Conservation (phyloP, 2,797 vertebrate species). For the Podargus strigoides region DNA sequence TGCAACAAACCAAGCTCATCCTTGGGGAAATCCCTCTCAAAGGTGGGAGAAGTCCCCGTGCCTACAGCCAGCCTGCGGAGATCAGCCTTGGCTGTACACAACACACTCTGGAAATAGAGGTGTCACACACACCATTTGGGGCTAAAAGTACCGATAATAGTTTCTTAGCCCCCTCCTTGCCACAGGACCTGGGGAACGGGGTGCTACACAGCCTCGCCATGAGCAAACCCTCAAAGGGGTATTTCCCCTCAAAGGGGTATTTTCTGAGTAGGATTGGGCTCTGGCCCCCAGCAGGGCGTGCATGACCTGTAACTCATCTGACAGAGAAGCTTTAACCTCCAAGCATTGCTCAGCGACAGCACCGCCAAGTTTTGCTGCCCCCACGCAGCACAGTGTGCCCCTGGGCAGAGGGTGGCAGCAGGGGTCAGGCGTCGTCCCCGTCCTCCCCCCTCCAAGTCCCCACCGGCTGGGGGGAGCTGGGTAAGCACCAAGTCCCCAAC, state of each 20-base stretch:
- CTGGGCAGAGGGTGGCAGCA: not conserved
- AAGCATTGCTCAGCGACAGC: not conserved
- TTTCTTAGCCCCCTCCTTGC: not conserved
- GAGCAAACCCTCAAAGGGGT: accelerated
- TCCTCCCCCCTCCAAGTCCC: accelerated
- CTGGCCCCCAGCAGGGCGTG: accelerated
- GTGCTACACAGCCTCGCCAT: accelerated
- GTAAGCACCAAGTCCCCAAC: accelerated
- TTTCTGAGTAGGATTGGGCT: accelerated
- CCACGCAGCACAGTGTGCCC: accelerated
- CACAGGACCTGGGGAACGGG: accelerated
- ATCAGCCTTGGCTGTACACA: accelerated
- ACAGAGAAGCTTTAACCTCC: not conserved
- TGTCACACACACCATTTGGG: not conserved
- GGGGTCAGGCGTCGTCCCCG: accelerated
- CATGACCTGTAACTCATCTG: accelerated
- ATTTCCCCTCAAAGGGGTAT: not conserved
- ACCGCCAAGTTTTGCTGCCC: accelerated
- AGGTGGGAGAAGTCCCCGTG: not conserved
- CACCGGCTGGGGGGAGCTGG: accelerated
- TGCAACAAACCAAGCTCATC: accelerated
- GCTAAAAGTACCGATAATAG: accelerated
- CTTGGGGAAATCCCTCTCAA: not conserved
- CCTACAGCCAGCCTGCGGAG: not conserved
- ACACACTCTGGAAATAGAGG: accelerated